Evolutionary conservation across 2,113 vertebrate genomes (phyloP).

Genomic region (Scomber japonicus): DNA sequence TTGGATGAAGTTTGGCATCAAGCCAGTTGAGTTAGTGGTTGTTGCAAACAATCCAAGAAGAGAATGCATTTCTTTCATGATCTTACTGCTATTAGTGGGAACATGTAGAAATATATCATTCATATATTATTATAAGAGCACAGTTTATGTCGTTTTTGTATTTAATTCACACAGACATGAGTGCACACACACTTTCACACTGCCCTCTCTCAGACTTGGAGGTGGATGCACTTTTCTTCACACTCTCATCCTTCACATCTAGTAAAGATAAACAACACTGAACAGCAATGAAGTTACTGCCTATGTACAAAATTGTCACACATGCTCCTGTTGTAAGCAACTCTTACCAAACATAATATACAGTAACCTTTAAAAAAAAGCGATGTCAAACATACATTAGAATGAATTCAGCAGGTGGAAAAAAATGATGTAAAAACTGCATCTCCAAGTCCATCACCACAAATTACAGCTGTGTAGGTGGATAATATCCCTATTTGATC

Average conservation of each 20-base stretch:
- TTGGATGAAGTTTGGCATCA: slow-evolving; percentile 20
- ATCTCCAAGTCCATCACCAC: not conserved
- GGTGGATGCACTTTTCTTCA: not conserved
- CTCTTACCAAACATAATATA: not conserved
- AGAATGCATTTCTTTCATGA: not conserved
- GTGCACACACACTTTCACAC: not conserved
- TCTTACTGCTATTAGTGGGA: not conserved
- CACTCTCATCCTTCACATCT: too few relatives aligned
- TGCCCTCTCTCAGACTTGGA: not conserved
- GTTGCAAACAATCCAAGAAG: not conserved
- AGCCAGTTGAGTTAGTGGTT: not conserved
- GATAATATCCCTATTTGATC: not conserved
- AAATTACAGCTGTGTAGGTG: not conserved
- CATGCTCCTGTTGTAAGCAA: too few relatives aligned
- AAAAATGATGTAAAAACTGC: not conserved
- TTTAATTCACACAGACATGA: too few relatives aligned
- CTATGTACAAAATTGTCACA: too few relatives aligned
- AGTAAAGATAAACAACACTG: too few relatives aligned
- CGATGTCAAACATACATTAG: not conserved
- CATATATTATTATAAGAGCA: not conserved
- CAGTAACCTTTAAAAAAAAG: not conserved
- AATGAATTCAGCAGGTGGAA: too few relatives aligned
- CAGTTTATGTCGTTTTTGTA: not conserved
- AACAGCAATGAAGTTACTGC: too few relatives aligned
- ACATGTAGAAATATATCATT: not conserved